Percentiles rank a stretch among this genome's conserved stretches.
These are phyloP conservation scores for Tethea ocularis DNA, from an alignment of 2,888 invertebrate species.

Conservation along the genomic window DNA sequence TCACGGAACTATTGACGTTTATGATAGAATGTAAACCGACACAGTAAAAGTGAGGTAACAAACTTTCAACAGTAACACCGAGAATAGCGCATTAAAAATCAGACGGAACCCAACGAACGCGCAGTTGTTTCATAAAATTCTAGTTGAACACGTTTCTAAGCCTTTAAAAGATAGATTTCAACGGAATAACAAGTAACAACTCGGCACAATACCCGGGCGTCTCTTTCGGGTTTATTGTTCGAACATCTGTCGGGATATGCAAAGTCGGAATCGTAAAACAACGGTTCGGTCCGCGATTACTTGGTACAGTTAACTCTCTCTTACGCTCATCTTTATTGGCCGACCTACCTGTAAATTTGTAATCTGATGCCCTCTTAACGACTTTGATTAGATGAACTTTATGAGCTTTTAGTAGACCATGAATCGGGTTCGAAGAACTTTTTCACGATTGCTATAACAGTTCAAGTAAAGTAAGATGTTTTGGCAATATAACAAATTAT, in stretches of 20 bases:
- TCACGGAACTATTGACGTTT: constrained; percentile 6
- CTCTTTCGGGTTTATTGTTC: constrained; percentile 71
- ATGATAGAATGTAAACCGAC: constrained; percentile 6
- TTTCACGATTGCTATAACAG: constrained; percentile 25
- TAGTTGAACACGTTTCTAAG: constrained; percentile 54
- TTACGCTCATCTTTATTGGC: constrained; percentile 74
- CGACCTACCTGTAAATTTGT: constrained; percentile 75
- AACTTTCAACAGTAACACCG: constrained; percentile 28
- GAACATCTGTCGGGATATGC: constrained; percentile 78
- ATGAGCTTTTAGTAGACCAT: constrained; percentile 50
- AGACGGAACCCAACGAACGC: constrained; percentile 29
- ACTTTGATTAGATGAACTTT: constrained; percentile 63
- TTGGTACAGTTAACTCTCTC: constrained; percentile 74
- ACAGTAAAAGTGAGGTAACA: constrained; percentile 28
- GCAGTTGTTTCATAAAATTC: constrained; percentile 53
- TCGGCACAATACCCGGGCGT: constrained; percentile 54
- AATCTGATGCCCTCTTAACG: constrained; percentile 64
- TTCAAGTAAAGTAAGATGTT: constrained; percentile 13
- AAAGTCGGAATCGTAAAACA: constrained; percentile 74
- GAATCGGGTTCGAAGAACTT: constrained; percentile 33
- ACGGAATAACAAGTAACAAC: constrained; percentile 60
- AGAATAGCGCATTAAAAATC: constrained; percentile 35
- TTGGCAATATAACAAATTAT: constrained; percentile 6
- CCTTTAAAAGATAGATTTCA: constrained; percentile 60
- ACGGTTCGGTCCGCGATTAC: constrained; percentile 65